Evolutionary conservation across 1,140 invertebrate species (phyloP).

Genomic region (Drosophila bifasciata): DNA sequence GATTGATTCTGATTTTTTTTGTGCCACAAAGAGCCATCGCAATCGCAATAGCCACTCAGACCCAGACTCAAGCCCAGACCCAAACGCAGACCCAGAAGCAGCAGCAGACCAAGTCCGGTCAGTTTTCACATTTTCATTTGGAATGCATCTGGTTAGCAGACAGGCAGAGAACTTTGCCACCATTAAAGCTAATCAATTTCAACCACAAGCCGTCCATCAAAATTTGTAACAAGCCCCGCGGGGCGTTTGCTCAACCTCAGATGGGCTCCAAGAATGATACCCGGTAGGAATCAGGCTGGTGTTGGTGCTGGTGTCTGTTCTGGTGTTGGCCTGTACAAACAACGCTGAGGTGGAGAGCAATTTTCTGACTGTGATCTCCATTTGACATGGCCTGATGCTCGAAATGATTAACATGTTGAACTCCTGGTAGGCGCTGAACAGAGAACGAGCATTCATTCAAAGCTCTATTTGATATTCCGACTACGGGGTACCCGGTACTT

Average conservation of each 20-base stretch:
- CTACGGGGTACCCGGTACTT: too few species aligned
- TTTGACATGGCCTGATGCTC: conserved; percentile 65
- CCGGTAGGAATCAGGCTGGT: not conserved
- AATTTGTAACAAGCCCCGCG: conserved; percentile 78
- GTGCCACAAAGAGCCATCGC: not conserved
- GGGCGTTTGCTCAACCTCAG: conserved; percentile 47
- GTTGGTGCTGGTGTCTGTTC: not conserved
- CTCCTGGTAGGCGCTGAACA: conserved; percentile 21
- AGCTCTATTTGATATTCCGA: too few species aligned
- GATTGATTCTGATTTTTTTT: conserved; percentile 57
- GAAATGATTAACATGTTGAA: conserved; percentile 79
- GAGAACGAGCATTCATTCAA: too few species aligned
- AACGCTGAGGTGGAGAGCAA: conserved; percentile 19
- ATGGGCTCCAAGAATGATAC: conserved; percentile 8
- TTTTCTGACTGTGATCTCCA: conserved; percentile 36
- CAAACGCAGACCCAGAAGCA: too few species aligned
- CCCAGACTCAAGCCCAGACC: too few species aligned
- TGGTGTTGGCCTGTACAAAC: conserved; percentile 13
- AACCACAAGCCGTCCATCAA: conserved; percentile 72
- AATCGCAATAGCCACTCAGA: not conserved
- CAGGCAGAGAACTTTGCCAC: conserved; percentile 59
- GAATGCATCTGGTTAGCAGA: conserved; percentile 41
- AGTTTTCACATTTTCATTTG: conserved; percentile 49
- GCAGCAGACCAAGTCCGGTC: not conserved
- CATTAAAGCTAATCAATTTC: conserved; percentile 81